These are phyloP conservation scores for Brenthis hecate DNA, from an alignment of 2,888 invertebrate genomes.

Conservation along the genomic window DNA sequence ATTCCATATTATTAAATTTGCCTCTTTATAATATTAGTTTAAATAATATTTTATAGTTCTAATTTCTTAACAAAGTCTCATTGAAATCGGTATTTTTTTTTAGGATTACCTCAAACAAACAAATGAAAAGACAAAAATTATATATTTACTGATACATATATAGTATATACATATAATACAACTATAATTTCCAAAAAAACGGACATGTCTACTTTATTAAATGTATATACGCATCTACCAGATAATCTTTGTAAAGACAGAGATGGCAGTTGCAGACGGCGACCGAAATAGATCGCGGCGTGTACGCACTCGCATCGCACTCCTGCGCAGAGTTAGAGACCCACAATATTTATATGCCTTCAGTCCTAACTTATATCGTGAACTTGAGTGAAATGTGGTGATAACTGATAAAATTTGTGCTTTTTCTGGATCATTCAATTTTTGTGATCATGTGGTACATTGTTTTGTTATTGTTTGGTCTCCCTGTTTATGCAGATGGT, in stretches of 20 bases:
- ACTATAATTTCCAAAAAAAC: not conserved
- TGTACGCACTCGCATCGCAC: slow-evolving; percentile 59
- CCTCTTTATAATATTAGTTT: too few species aligned
- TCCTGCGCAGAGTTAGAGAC: slow-evolving; percentile 57
- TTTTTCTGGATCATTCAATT: slow-evolving; percentile 36
- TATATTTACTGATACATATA: too few species aligned
- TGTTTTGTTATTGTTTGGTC: slow-evolving; percentile 43
- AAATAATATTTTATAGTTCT: too few species aligned
- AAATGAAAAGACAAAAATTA: too few species aligned
- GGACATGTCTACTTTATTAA: not conserved
- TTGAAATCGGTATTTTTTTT: too few species aligned
- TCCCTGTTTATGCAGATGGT: slow-evolving; percentile 46
- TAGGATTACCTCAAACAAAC: too few species aligned
- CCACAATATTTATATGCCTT: slow-evolving; percentile 27
- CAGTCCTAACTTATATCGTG: not conserved
- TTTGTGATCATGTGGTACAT: slow-evolving; percentile 48
- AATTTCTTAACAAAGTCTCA: too few species aligned
- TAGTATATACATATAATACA: too few species aligned
- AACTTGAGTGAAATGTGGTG: slow-evolving; percentile 45
- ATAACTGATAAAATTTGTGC: slow-evolving; percentile 32
- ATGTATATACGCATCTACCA: slow-evolving; percentile 34
- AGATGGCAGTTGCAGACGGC: slow-evolving; percentile 60
- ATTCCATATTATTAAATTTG: too few species aligned
- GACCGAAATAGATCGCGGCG: slow-evolving; percentile 73
- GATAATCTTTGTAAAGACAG: slow-evolving; percentile 65